Percentiles rank a stretch among this genome's conserved stretches.
phyloP scores from a whole-genome alignment of 2,888 invertebrate species.

The Dasypogon diadema region DNA sequence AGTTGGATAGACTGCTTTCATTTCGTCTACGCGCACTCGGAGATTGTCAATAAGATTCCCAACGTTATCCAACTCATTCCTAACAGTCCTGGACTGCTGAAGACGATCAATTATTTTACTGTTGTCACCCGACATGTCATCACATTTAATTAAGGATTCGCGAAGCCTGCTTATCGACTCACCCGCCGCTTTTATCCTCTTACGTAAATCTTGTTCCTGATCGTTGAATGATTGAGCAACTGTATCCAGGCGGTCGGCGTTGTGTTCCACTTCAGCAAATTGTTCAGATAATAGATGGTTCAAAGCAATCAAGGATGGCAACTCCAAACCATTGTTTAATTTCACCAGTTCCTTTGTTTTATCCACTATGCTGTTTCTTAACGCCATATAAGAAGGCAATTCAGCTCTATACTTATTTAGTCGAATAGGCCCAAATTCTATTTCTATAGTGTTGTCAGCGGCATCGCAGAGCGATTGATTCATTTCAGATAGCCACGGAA shows the following conservation, averaged over 20 bases:
- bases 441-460: constrained; percentile 81
- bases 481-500: constrained; percentile 87
- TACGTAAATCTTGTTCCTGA: constrained; percentile 79
- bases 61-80: constrained; percentile 77
- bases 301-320: constrained; percentile 76
- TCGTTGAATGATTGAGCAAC: constrained; percentile 80
- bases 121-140: constrained; percentile 90
- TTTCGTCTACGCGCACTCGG: constrained; percentile 76
- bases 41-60: constrained; percentile 78
- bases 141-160: constrained; percentile 88
- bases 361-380: constrained; percentile 81
- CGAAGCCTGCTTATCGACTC: constrained; percentile 80
- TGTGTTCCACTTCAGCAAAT: constrained; percentile 79
- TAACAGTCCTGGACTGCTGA: constrained; percentile 79
- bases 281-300: constrained; percentile 79
- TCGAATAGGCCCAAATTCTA: constrained; percentile 82
- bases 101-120: constrained; percentile 84
- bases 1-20: constrained; percentile 81
- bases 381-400: constrained; percentile 80
- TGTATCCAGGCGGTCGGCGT: constrained; percentile 80
- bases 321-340: constrained; percentile 78
- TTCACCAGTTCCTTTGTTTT: constrained; percentile 85
- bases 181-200: constrained; percentile 78
- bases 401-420: constrained; percentile 89
- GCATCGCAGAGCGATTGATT: constrained; percentile 82